Conservation (phyloP, 2,888 invertebrate species). For the Drosophila mimetica region DNA sequence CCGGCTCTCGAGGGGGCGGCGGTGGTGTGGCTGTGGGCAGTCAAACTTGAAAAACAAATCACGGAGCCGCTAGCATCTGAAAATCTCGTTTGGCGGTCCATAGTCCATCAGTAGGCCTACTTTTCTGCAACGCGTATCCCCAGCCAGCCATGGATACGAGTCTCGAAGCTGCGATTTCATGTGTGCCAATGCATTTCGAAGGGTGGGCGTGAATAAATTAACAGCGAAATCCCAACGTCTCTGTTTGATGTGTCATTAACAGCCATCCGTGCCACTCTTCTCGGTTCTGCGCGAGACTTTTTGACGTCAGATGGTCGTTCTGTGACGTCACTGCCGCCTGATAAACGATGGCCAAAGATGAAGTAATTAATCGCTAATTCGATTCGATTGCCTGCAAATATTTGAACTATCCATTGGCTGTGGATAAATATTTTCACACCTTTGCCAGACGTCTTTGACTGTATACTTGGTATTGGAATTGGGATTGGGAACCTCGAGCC, state of each 20-base stretch:
- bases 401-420: conserved; percentile 50
- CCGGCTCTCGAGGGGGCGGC: conserved; percentile 17
- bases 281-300: background rate
- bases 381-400: conserved; percentile 59
- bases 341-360: conserved; percentile 10
- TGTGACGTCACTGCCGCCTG: conserved; percentile 22
- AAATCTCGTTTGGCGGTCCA: conserved; percentile 45
- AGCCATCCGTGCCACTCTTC: conserved; percentile 10
- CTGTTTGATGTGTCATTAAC: conserved; percentile 21
- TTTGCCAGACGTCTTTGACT: conserved; percentile 28
- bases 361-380: conserved; percentile 53
- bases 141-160: conserved; percentile 5
- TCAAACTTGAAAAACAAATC: conserved; percentile 54
- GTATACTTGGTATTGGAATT: background rate
- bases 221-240: conserved; percentile 7
- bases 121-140: conserved; percentile 26
- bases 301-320: conserved; percentile 31
- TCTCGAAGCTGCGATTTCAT: conserved; percentile 18
- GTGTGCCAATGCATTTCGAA: conserved; percentile 1
- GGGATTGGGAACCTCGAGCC: background rate
- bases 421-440: conserved; percentile 60
- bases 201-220: conserved; percentile 9
- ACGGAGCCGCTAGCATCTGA: conserved; percentile 34
- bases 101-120: conserved; percentile 27
- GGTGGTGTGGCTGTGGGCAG: conserved; percentile 11